Percentiles rank a stretch among this genome's conserved stretches.
These are phyloP conservation scores for Choloepus didactylus DNA, from an alignment of 2,797 vertebrate genomes.

Conservation along the genomic window DNA sequence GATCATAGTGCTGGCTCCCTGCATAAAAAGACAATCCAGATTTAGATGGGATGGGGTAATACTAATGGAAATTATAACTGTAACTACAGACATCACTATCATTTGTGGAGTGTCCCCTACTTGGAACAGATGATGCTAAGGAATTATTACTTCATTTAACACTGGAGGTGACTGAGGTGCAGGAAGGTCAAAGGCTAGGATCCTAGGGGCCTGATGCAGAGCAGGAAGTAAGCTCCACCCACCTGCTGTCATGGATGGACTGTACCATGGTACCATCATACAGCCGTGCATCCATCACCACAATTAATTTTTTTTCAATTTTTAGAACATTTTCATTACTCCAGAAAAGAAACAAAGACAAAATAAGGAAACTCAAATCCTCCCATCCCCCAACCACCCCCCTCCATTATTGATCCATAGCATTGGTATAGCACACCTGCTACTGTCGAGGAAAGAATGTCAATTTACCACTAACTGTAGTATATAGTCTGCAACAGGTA, in stretches of 20 bases:
- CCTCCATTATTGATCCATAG: too few relatives aligned
- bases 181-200: neutral
- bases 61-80: neutral
- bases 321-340: too few relatives aligned
- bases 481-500: too few relatives aligned
- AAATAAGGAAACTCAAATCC: too few relatives aligned
- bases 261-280: neutral
- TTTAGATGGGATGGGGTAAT: neutral
- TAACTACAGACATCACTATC: neutral
- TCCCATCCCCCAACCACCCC: too few relatives aligned
- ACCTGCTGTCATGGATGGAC: neutral
- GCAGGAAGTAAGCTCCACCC: neutral
- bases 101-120: neutral
- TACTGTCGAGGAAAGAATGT: too few relatives aligned
- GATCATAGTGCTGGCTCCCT: neutral
- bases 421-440: too few relatives aligned
- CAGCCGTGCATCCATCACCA: too few relatives aligned
- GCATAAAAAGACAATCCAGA: neutral
- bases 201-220: too few relatives aligned
- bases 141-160: neutral
- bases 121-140: neutral
- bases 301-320: too few relatives aligned
- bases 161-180: neutral
- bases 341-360: too few relatives aligned
- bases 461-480: too few relatives aligned